Percentiles rank a stretch among this genome's conserved stretches.
Evolutionary conservation across 37 sponge, comb jelly and placozoan genomes (phyloP).

Genomic region (Ephydatia muelleri): DNA sequence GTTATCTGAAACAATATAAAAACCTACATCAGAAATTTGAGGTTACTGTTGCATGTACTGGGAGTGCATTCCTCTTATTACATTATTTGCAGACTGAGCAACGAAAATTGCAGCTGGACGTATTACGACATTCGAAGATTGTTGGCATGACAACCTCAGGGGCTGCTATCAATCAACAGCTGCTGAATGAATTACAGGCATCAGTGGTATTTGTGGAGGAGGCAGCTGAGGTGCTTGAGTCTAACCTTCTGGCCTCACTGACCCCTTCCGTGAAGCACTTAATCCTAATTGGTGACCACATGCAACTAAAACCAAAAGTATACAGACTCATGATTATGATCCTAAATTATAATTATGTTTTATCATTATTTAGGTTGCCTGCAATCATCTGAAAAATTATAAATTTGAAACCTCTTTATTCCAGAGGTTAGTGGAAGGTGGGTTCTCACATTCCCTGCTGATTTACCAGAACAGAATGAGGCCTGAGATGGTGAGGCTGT

Average conservation of each 20-base stretch:
- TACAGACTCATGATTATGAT: neutral
- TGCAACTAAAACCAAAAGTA: constrained; percentile 27
- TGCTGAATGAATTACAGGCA: constrained; percentile 17
- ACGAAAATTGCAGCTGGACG: neutral
- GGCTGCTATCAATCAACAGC: constrained; percentile 20
- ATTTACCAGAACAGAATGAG: constrained; percentile 29
- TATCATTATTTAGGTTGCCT: neutral
- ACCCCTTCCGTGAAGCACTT: constrained; percentile 30
- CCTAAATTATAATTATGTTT: neutral
- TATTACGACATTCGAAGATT: constrained; percentile 3
- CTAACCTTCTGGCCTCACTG: constrained; percentile 18
- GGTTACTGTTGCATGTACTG: neutral
- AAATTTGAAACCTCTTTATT: constrained; percentile 38
- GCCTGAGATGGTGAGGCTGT: constrained; percentile 20
- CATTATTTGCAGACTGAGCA: neutral
- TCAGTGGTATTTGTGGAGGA: constrained; percentile 29
- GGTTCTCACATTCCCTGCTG: constrained; percentile 10
- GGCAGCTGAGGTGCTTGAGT: constrained; percentile 27
- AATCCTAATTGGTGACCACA: constrained; percentile 32
- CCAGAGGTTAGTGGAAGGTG: constrained; percentile 16
- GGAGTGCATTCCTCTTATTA: neutral
- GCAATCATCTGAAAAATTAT: neutral
- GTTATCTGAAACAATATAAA: constrained; percentile 8
- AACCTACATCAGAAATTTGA: constrained; percentile 5
- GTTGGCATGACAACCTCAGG: constrained; percentile 34